Evolutionary conservation across 1,140 invertebrate species (phyloP).

Genomic region (Tetramorium alpestre): DNA sequence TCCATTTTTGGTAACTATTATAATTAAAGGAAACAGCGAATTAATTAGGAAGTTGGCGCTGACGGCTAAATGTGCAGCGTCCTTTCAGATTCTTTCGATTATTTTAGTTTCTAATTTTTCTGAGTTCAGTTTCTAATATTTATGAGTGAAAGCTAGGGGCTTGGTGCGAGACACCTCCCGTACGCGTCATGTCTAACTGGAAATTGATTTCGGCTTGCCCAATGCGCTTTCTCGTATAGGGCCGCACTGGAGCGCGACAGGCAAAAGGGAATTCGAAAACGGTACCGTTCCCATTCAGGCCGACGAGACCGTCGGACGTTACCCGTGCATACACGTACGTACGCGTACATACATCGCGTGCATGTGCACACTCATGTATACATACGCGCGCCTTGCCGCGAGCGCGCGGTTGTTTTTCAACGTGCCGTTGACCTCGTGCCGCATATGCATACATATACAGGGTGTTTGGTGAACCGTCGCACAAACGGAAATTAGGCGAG

Average conservation of each 20-base stretch:
- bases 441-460: conserved; percentile 53
- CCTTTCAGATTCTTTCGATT: neutral
- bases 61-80: neutral
- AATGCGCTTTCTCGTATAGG: conserved; percentile 12
- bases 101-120: neutral
- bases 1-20: neutral
- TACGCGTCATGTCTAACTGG: neutral
- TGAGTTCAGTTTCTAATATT: conserved; percentile 33
- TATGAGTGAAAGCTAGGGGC: conserved; percentile 23
- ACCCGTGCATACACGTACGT: neutral
- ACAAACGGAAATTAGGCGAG: conserved; percentile 48
- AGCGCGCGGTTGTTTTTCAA: conserved; percentile 72
- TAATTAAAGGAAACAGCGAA: neutral
- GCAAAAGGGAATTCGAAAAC: conserved; percentile 65
- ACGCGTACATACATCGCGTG: neutral
- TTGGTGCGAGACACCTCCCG: neutral
- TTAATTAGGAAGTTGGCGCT: neutral
- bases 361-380: neutral
- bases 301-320: conserved; percentile 24
- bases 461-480: conserved; percentile 46
- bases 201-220: conserved; percentile 33
- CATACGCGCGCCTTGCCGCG: conserved; percentile 44
- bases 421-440: conserved; percentile 74
- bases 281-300: conserved; percentile 44
- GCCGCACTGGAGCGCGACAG: conserved; percentile 1